phyloP scores from a whole-genome alignment of 2,888 invertebrate genomes.

The Clostera curtula region DNA sequence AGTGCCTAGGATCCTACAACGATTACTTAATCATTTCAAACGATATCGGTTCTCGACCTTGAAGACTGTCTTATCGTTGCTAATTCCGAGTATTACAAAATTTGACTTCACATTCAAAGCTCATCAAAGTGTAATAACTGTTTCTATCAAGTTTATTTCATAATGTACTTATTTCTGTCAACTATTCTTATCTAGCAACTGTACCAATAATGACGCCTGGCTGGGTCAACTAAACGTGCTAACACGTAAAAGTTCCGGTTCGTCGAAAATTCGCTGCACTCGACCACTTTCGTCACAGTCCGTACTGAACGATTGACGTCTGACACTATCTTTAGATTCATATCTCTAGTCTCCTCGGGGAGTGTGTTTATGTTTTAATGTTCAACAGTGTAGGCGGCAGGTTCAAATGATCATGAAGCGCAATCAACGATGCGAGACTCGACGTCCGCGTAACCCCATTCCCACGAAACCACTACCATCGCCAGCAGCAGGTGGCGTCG shows the following conservation, averaged over 20 bases:
- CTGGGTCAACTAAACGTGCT: constrained; percentile 21
- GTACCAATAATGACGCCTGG: constrained; percentile 14
- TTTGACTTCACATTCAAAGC: constrained; percentile 2
- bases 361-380: constrained; percentile 14
- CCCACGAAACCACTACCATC: constrained; percentile 50
- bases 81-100: constrained; percentile 4
- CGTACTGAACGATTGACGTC: constrained; percentile 7
- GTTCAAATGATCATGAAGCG: constrained; percentile 30
- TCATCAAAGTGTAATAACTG: constrained; percentile 2
- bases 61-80: constrained; percentile 10
- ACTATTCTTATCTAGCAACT: neutral
- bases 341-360: constrained; percentile 1
- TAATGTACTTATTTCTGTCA: neutral
- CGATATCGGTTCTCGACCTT: constrained; percentile 22
- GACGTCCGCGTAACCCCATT: constrained; percentile 66
- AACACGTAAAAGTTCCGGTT: constrained; percentile 17
- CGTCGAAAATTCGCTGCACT: constrained; percentile 9
- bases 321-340: neutral
- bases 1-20: constrained; percentile 18
- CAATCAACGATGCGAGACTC: constrained; percentile 53
- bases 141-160: neutral
- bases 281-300: constrained; percentile 21
- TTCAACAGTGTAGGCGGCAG: constrained; percentile 14
- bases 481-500: constrained; percentile 33
- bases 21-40: constrained; percentile 29